These are phyloP conservation scores for Didymodactylos carnosus DNA, from an alignment of 2,888 invertebrate species.

Conservation along the genomic window DNA sequence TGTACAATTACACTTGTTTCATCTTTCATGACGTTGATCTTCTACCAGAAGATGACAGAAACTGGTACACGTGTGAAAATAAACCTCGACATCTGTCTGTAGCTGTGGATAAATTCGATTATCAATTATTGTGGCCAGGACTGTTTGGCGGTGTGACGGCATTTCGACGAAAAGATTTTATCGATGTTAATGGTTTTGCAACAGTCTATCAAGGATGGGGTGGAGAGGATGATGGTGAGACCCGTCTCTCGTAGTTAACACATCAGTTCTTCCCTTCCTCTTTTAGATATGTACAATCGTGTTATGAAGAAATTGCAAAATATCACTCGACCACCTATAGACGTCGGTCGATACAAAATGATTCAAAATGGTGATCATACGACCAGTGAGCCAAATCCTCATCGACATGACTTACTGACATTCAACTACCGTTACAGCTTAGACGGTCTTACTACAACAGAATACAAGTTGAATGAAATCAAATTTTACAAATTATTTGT, in stretches of 20 bases:
- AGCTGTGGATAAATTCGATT: slow-evolving; percentile 1
- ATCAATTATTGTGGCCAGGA: neutral
- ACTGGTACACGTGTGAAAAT: slow-evolving; percentile 52
- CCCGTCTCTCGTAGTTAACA: neutral
- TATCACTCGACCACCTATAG: neutral
- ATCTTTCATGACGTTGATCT: slow-evolving; percentile 90
- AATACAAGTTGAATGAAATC: neutral
- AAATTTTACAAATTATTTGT: neutral
- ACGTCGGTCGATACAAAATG: too few relatives aligned
- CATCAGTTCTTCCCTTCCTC: neutral
- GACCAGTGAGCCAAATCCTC: too few relatives aligned
- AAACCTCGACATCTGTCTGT: slow-evolving; percentile 3
- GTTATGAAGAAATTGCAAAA: neutral
- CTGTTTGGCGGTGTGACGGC: neutral
- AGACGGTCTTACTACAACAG: slow-evolving; percentile 1
- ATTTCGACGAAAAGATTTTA: neutral
- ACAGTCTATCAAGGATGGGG: slow-evolving; percentile 4
- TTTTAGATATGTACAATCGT: too few relatives aligned
- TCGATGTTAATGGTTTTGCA: slow-evolving; percentile 1
- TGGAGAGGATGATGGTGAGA: slow-evolving; percentile 8
- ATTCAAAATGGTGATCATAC: too few relatives aligned
- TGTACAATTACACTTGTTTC: slow-evolving; percentile 66
- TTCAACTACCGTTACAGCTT: neutral
- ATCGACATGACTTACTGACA: too few relatives aligned
- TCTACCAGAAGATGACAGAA: slow-evolving; percentile 71